Evolutionary conservation across 2,797 vertebrate genomes (phyloP).

Genomic region (Leptatherina wallacei): DNA sequence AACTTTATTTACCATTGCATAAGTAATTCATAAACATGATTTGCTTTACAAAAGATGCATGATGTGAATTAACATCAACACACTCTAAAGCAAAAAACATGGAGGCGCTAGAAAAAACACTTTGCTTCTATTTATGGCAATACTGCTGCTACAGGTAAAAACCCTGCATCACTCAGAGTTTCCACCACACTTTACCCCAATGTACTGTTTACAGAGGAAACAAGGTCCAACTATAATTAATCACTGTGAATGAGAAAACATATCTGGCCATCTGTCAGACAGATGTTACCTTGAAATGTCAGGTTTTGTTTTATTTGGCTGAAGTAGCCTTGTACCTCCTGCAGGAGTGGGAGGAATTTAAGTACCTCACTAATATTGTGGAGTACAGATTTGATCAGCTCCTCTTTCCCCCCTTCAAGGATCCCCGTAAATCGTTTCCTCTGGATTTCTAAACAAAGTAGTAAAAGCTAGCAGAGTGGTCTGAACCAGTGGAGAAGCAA

Average conservation of each 20-base stretch:
- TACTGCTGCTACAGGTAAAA: not conserved
- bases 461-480: not conserved
- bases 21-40: not conserved
- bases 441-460: constrained; percentile 20
- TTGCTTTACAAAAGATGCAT: not conserved
- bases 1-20: not conserved
- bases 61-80: too few species aligned
- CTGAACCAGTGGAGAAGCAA: not conserved
- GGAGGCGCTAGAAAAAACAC: not conserved
- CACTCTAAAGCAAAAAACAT: too few species aligned
- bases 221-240: constrained; percentile 11
- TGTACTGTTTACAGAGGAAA: not conserved
- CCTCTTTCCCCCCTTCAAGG: constrained; percentile 6
- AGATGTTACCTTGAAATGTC: constrained; percentile 43
- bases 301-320: constrained; percentile 32
- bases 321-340: constrained; percentile 32
- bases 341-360: not conserved
- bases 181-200: constrained; percentile 1
- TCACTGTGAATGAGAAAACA: constrained; percentile 18
- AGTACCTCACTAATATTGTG: not conserved
- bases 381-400: constrained; percentile 14
- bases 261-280: constrained; percentile 12
- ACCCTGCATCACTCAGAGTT: constrained; percentile 3
- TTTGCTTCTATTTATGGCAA: not conserved
- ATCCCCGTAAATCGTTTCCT: constrained; percentile 5